Base-by-base conservation (phyloP, 2,113 vertebrate genomes). In the Coreoperca whiteheadi region DNA sequence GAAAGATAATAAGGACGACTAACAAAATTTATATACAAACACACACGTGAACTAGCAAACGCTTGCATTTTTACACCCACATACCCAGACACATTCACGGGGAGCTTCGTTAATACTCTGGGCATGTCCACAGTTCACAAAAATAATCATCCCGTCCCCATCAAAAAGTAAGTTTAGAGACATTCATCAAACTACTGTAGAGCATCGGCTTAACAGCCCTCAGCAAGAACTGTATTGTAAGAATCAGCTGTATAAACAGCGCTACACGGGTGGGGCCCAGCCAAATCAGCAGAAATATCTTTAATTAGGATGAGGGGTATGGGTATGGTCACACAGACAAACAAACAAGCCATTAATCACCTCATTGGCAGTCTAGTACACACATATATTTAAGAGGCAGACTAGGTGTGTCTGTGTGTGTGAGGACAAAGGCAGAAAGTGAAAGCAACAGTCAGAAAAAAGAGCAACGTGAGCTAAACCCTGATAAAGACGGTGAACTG, bases 321-420 rank as follows among this genome's bases (percentile, higher is more conserved):
- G 69, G 63, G 77, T 82, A 71, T 43, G 75, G 84, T 87, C 66
- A 84, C 61, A 79, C 67, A 84, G 73, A 81, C 78, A 89, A 86
- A 88, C 82, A 87, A 89, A 86, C 72, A 83, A 82, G 67, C 20
- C 84, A 88, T 91, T 81, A 85, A 86, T 90, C 88, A 84, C 67
- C 69, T 78, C 74, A 83, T 77, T 71, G 79, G 79, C 53, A 71
- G 51, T 77, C 77, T 54, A 43, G 59, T 34, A 43, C 61, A 63
- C 60, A 78, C 23, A 77, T 30, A 77, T 43, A 61, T 75, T 20
- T 53, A 21, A 67, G 41, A 84, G 39, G 54, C 53, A 70, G 25
- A 46, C 25, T 8, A 65, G 37, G 61, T 66, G 61, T 30, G 60
- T 30, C 28, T 6, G 57, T 50, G 16, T 66, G 60, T 43, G 69